Base-by-base conservation (phyloP, 92 coral and sea anemone genomes). In the Blastomussa wellsi region DNA sequence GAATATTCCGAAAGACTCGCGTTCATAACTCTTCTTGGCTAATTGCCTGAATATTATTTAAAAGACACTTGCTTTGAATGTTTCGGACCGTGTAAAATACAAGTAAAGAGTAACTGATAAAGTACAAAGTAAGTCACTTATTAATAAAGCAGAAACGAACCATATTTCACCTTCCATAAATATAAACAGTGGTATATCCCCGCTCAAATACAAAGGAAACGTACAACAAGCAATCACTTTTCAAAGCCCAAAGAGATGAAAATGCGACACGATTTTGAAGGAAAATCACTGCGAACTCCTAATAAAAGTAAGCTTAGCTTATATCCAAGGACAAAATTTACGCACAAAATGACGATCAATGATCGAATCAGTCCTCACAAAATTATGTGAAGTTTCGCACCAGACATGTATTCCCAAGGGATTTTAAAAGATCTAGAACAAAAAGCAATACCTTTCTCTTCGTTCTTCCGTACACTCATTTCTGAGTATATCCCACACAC, bases 401-500 rank as follows among this genome's bases (percentile, higher is more conserved):
- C 14, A 48, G 35, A 42, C 19, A 42, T 19, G 80, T 39, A 83
- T 83, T 74, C 87, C 80, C 87, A 83, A 7, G 74, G 87, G 87
- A 75, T 22, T 42, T 1, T n/a, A 82, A 37, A n/a, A 72, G n/a
- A n/a, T n/a, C n/a, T n/a, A n/a, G 33, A 77, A 51, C 55, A 62
- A 62, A 60, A 84, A 48, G 28, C 49, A 15, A 51, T 24, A 85
- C 88, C 88, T 85, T 69, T 77, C 29, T 85, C 88, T 42, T 85
- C 88, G 77, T 51, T 77, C 73, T 77, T 85, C 69, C 88, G 68
- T 66, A 38, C 41, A 69, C 77, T 85, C 88, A 85, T 85, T 42
- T 68, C 79, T 66, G 28, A 22, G 65, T 26, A 4, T 16, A 16
- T 31, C 31, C 87, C 80, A 62, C 47, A 29, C 9, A 83, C 69